Percentiles rank a stretch among this genome's conserved stretches.
Conservation (phyloP, 2,888 invertebrate species). For the Cantharis nigra region DNA sequence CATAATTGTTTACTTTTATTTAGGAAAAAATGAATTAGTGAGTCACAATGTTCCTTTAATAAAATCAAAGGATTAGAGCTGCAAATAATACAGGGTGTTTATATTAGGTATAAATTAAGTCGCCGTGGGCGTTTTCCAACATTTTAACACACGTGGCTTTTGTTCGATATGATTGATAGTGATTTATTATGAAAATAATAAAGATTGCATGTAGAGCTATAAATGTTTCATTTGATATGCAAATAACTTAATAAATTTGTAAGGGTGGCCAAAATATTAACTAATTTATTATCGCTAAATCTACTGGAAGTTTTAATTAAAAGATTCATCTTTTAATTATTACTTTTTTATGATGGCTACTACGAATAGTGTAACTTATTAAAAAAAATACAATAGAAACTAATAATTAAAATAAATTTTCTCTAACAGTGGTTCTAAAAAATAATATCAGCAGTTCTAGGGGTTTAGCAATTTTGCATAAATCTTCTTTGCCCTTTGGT, state of each 20-base stretch:
- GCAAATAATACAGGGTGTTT: conserved; percentile 23
- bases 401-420: neutral
- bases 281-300: neutral
- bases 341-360: neutral
- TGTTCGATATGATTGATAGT: conserved; percentile 49
- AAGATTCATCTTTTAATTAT: neutral
- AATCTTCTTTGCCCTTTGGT: too few species aligned
- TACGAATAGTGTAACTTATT: neutral
- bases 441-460: too few species aligned
- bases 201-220: conserved; percentile 43
- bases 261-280: neutral
- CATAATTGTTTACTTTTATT: neutral
- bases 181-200: conserved; percentile 48
- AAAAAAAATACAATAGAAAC: neutral
- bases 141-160: conserved; percentile 48
- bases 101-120: conserved; percentile 39
- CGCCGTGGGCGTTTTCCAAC: conserved; percentile 46
- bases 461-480: too few species aligned
- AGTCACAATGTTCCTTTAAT: conserved; percentile 10
- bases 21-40: neutral
- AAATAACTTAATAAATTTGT: conserved; percentile 2
- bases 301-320: neutral
- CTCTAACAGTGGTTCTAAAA: neutral
- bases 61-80: conserved; percentile 15
- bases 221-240: conserved; percentile 39